phyloP scores from a whole-genome alignment of 2,113 vertebrate genomes.

The Marcusenius ussheri region DNA sequence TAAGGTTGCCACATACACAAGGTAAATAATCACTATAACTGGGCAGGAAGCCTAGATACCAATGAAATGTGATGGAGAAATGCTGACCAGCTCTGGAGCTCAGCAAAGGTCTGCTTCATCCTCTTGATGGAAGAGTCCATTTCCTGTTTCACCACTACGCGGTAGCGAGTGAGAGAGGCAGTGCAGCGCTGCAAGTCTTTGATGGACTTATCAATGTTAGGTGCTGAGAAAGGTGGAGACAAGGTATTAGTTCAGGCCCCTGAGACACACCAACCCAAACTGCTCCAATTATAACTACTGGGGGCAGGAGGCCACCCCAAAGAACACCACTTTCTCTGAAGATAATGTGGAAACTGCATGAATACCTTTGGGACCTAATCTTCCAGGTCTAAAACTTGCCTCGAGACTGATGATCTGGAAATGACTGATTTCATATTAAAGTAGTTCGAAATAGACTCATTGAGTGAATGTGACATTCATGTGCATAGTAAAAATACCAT shows the following conservation, averaged over 20 bases:
- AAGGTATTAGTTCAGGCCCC: background rate
- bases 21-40: background rate
- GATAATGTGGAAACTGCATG: background rate
- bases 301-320: background rate
- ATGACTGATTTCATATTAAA: background rate
- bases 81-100: conserved; percentile 82
- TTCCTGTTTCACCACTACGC: conserved; percentile 86
- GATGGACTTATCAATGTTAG: conserved; percentile 88
- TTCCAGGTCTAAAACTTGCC: background rate
- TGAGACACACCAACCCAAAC: background rate
- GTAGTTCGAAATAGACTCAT: background rate
- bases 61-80: background rate
- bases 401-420: background rate
- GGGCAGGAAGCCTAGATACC: background rate
- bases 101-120: conserved; percentile 89
- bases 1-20: background rate
- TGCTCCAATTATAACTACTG: background rate
- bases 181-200: conserved; percentile 93
- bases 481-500: background rate
- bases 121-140: conserved; percentile 91
- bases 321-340: background rate
- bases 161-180: conserved; percentile 86
- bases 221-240: conserved; percentile 52
- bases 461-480: background rate
- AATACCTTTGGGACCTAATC: background rate